Evolutionary conservation across 1,140 invertebrate genomes (phyloP).

Genomic region (Drosophila ercepeae): DNA sequence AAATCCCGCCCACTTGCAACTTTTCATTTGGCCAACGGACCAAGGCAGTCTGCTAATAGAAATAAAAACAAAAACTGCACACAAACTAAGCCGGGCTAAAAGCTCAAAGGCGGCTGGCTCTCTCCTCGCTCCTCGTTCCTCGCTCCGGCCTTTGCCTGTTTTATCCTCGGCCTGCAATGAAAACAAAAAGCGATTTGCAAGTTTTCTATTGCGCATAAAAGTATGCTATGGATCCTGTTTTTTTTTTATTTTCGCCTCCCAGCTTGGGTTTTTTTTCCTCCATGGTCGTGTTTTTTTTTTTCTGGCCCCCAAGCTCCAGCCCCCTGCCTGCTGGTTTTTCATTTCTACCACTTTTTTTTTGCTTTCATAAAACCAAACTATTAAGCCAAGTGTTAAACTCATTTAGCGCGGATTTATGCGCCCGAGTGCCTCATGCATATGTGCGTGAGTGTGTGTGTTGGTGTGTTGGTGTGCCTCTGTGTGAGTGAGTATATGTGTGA

Average conservation of each 20-base stretch:
- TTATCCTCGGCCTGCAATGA: slow-evolving; percentile 59
- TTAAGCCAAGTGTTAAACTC: slow-evolving; percentile 82
- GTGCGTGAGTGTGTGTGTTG: slow-evolving; percentile 20
- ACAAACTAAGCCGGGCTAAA: slow-evolving; percentile 79
- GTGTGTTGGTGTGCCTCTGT: not conserved
- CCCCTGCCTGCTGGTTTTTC: slow-evolving; percentile 31
- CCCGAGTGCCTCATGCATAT: slow-evolving; percentile 66
- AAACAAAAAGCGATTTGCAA: slow-evolving; percentile 82
- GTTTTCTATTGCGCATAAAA: slow-evolving; percentile 82
- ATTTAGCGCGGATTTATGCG: slow-evolving; percentile 82
- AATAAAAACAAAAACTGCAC: slow-evolving; percentile 78
- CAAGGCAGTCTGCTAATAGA: slow-evolving; percentile 75
- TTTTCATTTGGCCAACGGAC: slow-evolving; percentile 74
- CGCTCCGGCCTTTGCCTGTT: not conserved
- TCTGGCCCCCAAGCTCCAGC: not conserved
- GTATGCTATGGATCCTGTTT: slow-evolving; percentile 68
- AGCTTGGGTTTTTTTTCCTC: slow-evolving; percentile 19
- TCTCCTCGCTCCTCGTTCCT: not conserved
- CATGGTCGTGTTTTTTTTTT: slow-evolving; percentile 51
- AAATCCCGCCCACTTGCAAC: slow-evolving; percentile 23
- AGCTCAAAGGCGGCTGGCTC: slow-evolving; percentile 69
- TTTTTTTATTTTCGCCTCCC: slow-evolving; percentile 56
- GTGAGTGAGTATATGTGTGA: slow-evolving; percentile 10
- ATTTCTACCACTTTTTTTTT: slow-evolving; percentile 46
- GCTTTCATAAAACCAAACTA: slow-evolving; percentile 82